Percentiles rank a stretch among this genome's conserved stretches.
Conservation (phyloP, 2,888 invertebrate genomes). For the Mythimna pallens region DNA sequence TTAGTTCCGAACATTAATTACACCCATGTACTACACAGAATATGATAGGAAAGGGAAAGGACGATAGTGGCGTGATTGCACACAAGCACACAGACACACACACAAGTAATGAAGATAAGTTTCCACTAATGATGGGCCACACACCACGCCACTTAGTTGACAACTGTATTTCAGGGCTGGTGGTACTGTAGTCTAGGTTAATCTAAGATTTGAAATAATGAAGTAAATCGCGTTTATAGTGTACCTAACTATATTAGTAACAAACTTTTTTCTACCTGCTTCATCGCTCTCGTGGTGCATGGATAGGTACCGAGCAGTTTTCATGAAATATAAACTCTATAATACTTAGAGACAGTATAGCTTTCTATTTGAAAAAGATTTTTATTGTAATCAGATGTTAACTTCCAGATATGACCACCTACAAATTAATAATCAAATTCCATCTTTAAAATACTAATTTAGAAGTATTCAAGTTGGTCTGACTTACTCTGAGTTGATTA, state of each 20-base stretch:
- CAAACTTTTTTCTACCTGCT: too few relatives aligned
- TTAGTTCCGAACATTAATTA: constrained; percentile 47
- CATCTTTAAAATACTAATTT: background rate
- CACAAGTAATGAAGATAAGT: constrained; percentile 72
- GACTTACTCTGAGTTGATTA: background rate
- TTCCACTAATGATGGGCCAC: constrained; percentile 74
- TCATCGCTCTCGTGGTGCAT: too few relatives aligned
- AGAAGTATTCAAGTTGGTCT: background rate
- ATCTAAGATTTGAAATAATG: constrained; percentile 10
- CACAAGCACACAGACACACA: constrained; percentile 26
- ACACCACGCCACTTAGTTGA: constrained; percentile 69
- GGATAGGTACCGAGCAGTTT: too few relatives aligned
- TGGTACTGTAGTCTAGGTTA: constrained; percentile 46
- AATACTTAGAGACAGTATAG: too few relatives aligned
- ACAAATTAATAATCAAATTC: too few relatives aligned
- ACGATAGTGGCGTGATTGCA: constrained; percentile 41
- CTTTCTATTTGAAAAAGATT: too few relatives aligned
- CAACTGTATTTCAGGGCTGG: constrained; percentile 67
- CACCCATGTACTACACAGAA: constrained; percentile 33
- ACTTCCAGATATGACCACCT: too few relatives aligned
- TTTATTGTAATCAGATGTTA: too few relatives aligned
- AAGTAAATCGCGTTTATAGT: background rate
- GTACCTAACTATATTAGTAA: background rate
- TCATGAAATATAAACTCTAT: too few relatives aligned
- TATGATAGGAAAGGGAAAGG: constrained; percentile 43